Base-by-base conservation (phyloP, 2,888 invertebrate species). In the Leptinotarsa peninsularis region DNA sequence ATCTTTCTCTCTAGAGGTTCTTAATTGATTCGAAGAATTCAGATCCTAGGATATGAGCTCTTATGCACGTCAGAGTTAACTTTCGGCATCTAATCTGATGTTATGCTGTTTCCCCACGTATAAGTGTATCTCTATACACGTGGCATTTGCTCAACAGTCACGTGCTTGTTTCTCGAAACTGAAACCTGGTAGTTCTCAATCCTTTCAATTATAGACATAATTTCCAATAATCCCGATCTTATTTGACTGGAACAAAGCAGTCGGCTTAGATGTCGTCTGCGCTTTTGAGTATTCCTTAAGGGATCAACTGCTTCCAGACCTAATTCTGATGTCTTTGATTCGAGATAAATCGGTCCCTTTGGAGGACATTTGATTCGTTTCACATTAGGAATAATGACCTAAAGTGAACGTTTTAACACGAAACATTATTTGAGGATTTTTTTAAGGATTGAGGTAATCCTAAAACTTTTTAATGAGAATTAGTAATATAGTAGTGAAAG, bases 171-270 rank as follows among this genome's bases (percentile, higher is more conserved):
- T 43, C 43, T 43, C 52, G 1, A 17, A 52, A 58, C 21, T 21
- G 21, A 58, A 58, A 23, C 23, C 58, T 27, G 14, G 13, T 23
- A 27, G 14, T 58, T 58, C 23, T 14, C 58, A 58, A 13, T 58
- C 58, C 58, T 23, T 4, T 15, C 58, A 27, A 58, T 58, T 58
- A 58, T 58, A 23, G 23, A 58, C 54, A 10, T 43, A 52, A 52
- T 58, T 58, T 23, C 58, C 58, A 14, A 4, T 15, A 23, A 21
- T 58, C 14, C 23, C 58, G 58, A 58, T 58, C 15, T 58, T 23
- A 58, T 58, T 58, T 58, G 58, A 58, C 23, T 58, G 23, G 27
- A 58, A 58, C 58, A 23, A 58, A 58, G 58, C 58, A 23, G 14
- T 4, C 3, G 58, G 58, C 58, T 58, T 23, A 23, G 23, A 21